These are phyloP conservation scores for Psilanteris sp. DNA, from an alignment of 1,140 invertebrate species.

Conservation along the genomic window DNA sequence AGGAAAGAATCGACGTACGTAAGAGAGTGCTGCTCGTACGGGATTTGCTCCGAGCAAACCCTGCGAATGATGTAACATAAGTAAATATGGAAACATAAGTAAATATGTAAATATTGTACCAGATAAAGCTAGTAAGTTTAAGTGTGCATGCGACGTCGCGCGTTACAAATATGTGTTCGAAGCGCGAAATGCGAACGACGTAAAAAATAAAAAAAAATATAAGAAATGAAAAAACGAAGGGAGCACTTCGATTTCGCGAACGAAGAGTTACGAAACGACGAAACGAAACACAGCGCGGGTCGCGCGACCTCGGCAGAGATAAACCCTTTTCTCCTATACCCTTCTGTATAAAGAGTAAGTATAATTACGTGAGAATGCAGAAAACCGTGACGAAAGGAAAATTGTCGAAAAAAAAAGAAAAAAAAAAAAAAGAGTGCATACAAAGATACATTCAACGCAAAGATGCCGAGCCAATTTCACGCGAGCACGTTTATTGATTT, in stretches of 20 bases:
- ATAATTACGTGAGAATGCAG: constrained; percentile 68
- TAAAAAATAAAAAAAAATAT: constrained; percentile 30
- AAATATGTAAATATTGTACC: constrained; percentile 80
- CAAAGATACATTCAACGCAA: constrained; percentile 44
- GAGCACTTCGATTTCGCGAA: constrained; percentile 55
- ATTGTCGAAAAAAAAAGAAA: no score
- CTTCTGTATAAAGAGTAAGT: constrained; percentile 79
- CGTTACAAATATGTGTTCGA: constrained; percentile 63
- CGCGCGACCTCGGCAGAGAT: constrained; percentile 59
- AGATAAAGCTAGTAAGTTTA: constrained; percentile 79
- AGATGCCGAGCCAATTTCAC: constrained; percentile 56
- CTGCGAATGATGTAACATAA: constrained; percentile 79
- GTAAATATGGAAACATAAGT: constrained; percentile 81
- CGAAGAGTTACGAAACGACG: constrained; percentile 41
- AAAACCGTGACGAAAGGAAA: no score
- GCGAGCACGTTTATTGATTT: constrained; percentile 65
- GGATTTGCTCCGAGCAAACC: constrained; percentile 73
- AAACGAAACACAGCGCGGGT: constrained; percentile 41
- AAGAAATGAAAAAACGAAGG: no score
- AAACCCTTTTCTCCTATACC: constrained; percentile 71
- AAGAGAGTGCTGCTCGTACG: constrained; percentile 70
- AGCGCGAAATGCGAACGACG: constrained; percentile 51
- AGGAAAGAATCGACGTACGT: constrained; percentile 61
- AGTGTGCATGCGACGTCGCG: constrained; percentile 73
- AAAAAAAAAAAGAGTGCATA: constrained; percentile 34